phyloP scores from a whole-genome alignment of 1,140 invertebrate species.

The Drosophila serrata region DNA sequence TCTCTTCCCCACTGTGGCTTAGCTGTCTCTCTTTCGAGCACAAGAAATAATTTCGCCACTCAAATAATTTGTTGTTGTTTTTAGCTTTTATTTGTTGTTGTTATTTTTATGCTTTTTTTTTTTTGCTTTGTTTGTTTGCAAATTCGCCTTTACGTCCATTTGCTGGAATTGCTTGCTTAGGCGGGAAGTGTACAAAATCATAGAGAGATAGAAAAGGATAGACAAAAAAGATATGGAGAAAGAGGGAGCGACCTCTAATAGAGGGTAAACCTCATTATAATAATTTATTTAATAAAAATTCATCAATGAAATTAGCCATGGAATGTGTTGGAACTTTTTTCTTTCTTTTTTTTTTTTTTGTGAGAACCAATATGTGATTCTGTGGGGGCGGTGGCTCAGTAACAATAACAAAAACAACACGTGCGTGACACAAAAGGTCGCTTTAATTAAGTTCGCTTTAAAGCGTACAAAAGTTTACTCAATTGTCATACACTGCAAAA shows the following conservation, averaged over 20 bases:
- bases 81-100: constrained; percentile 19
- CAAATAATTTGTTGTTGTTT: constrained; percentile 42
- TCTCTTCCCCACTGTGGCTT: constrained; percentile 12
- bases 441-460: constrained; percentile 74
- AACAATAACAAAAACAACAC: constrained; percentile 37
- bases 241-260: constrained; percentile 23
- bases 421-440: constrained; percentile 72
- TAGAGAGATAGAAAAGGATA: background rate
- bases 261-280: constrained; percentile 65
- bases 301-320: constrained; percentile 78
- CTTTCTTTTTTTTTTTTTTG: too few species aligned
- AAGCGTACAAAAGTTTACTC: constrained; percentile 51
- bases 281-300: constrained; percentile 81
- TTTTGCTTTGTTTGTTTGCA: constrained; percentile 38
- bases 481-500: constrained; percentile 50
- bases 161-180: constrained; percentile 45
- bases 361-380: background rate
- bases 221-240: background rate
- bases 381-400: constrained; percentile 13
- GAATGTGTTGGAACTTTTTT: constrained; percentile 34
- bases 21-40: constrained; percentile 18
- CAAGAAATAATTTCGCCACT: constrained; percentile 55
- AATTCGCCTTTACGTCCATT: constrained; percentile 38
- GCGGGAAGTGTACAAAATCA: constrained; percentile 27
- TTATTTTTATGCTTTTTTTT: background rate